Percentiles rank a stretch among this genome's conserved stretches.
These are phyloP conservation scores for Gonocerus acuteangulatus DNA, from an alignment of 2,888 invertebrate genomes.

Conservation along the genomic window DNA sequence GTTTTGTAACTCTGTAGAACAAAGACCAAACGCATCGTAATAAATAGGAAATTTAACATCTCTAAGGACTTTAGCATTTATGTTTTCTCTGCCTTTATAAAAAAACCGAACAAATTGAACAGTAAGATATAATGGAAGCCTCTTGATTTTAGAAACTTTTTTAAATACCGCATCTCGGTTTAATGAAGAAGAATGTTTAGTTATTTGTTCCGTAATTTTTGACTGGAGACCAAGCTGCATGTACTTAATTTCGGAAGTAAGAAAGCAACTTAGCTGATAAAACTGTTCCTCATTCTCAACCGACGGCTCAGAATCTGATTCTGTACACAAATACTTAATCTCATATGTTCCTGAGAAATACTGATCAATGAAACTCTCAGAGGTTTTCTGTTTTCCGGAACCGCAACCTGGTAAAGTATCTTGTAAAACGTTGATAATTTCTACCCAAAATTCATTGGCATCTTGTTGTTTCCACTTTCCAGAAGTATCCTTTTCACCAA, in stretches of 20 bases:
- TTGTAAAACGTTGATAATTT: constrained; percentile 82
- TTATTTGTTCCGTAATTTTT: constrained; percentile 77
- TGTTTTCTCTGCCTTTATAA: constrained; percentile 89
- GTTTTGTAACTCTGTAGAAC: constrained; percentile 74
- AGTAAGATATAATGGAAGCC: constrained; percentile 91
- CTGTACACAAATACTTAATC: constrained; percentile 81
- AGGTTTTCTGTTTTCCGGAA: not conserved
- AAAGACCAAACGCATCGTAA: constrained; percentile 89
- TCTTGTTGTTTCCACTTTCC: constrained; percentile 49
- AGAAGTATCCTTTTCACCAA: not conserved
- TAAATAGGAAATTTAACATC: constrained; percentile 94
- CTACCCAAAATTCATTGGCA: constrained; percentile 97
- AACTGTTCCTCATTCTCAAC: constrained; percentile 74
- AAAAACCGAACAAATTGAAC: constrained; percentile 96
- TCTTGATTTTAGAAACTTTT: constrained; percentile 86
- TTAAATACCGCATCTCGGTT: constrained; percentile 85
- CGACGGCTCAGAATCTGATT: constrained; percentile 74
- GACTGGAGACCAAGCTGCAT: constrained; percentile 86
- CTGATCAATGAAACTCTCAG: constrained; percentile 75
- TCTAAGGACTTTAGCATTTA: constrained; percentile 93
- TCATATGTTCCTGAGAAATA: constrained; percentile 87
- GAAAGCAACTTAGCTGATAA: constrained; percentile 93
- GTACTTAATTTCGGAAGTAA: constrained; percentile 89
- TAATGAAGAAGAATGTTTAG: constrained; percentile 74
- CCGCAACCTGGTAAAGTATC: constrained; percentile 57